phyloP scores from a whole-genome alignment of 2,888 invertebrate genomes.

The Tenthredo distinguenda region DNA sequence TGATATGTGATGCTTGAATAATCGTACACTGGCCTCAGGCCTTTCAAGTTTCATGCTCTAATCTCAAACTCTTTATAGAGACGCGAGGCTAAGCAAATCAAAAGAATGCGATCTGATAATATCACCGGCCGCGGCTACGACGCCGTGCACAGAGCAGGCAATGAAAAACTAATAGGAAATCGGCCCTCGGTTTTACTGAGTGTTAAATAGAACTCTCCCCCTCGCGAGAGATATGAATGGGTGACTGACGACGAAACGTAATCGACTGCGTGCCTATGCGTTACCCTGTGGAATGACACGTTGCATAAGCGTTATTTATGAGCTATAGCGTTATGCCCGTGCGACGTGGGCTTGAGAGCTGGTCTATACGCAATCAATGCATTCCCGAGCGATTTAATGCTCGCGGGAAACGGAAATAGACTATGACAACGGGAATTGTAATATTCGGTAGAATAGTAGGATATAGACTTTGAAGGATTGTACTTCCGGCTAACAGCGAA shows the following conservation, averaged over 20 bases:
- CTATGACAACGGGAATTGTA: neutral
- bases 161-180: constrained; percentile 44
- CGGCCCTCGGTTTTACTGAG: constrained; percentile 1
- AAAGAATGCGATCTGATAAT: constrained; percentile 40
- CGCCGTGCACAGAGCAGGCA: constrained; percentile 25
- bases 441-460: neutral
- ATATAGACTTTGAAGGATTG: neutral
- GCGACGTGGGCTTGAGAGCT: neutral
- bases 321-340: neutral
- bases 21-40: neutral
- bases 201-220: constrained; percentile 15
- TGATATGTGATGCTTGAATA: constrained; percentile 14
- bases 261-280: neutral
- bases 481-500: neutral
- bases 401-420: neutral
- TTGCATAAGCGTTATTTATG: constrained; percentile 45
- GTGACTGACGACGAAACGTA: constrained; percentile 2
- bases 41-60: constrained; percentile 20
- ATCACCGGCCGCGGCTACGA: neutral
- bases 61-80: neutral
- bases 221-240: constrained; percentile 49
- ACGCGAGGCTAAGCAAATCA: constrained; percentile 10
- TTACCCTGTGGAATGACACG: constrained; percentile 25
- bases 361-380: neutral
- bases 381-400: neutral